A percentile compares a stretch with the other conserved stretches of the same genome.
phyloP scores from a whole-genome alignment of 2,113 vertebrate genomes.

The Cyphomyrus plagiostoma region DNA sequence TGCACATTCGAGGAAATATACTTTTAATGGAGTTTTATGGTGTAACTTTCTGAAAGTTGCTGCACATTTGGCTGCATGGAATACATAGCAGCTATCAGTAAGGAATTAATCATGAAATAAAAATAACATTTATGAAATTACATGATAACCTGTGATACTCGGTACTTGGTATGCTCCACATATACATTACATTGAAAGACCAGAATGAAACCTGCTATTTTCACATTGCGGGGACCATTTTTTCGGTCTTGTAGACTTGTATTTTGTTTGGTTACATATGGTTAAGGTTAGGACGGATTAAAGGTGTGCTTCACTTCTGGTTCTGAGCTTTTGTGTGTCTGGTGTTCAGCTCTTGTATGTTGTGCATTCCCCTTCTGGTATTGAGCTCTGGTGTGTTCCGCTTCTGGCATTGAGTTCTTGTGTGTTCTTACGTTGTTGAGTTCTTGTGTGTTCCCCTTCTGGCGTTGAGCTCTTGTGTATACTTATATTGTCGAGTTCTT shows the following conservation, averaged over 20 bases:
- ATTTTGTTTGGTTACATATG: not conserved
- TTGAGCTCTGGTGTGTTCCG: not conserved
- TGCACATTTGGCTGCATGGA: conserved; percentile 13
- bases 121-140: not conserved
- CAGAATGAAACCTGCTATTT: not conserved
- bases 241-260: not conserved
- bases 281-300: not conserved
- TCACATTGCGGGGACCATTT: not conserved
- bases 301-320: not conserved
- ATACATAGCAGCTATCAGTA: not conserved
- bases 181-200: not conserved
- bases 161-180: not conserved
- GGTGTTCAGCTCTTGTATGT: not conserved
- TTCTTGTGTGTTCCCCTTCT: not conserved
- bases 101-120: not conserved
- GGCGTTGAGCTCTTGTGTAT: not conserved
- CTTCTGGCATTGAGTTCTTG: not conserved
- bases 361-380: not conserved
- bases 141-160: not conserved
- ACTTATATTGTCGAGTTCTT: not conserved
- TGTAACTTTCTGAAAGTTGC: conserved; percentile 31
- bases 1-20: conserved; percentile 28
- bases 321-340: not conserved
- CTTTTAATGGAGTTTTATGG: conserved; percentile 28
- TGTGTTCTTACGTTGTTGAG: not conserved